Conservation (phyloP, 2,797 vertebrate species). For the Chaunax sp. region DNA sequence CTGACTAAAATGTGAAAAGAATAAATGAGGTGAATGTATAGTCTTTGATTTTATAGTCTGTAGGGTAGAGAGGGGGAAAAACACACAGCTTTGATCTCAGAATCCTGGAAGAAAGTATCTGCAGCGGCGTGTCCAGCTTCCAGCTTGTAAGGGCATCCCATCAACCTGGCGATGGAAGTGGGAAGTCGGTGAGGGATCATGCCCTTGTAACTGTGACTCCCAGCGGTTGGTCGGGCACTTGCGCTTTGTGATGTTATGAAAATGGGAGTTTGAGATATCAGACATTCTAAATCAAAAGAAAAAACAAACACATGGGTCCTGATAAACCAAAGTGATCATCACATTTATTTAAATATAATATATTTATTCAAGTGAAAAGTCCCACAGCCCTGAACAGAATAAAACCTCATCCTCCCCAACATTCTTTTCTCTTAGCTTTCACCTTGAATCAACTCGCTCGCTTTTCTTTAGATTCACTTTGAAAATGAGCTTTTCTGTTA, state of each 20-base stretch:
- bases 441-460: slow-evolving; percentile 32
- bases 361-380: slow-evolving; percentile 32
- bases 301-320: no score
- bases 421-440: no score
- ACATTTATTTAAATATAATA: slow-evolving; percentile 32
- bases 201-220: neutral
- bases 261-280: neutral
- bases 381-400: slow-evolving; percentile 14
- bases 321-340: neutral
- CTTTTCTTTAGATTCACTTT: slow-evolving; percentile 30
- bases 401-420: slow-evolving; percentile 28
- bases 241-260: neutral
- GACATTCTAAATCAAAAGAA: neutral
- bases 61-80: neutral
- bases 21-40: neutral
- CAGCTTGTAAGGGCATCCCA: neutral
- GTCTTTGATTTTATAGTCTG: neutral
- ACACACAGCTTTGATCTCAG: neutral
- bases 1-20: neutral
- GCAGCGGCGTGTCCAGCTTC: neutral
- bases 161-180: neutral
- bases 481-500: slow-evolving; percentile 28
- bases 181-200: neutral
- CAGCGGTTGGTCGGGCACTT: neutral
- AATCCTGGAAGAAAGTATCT: neutral